Percentiles rank a stretch among this genome's conserved stretches.
phyloP scores from a whole-genome alignment of 2,797 vertebrate genomes.

The Onychomys torridus region DNA sequence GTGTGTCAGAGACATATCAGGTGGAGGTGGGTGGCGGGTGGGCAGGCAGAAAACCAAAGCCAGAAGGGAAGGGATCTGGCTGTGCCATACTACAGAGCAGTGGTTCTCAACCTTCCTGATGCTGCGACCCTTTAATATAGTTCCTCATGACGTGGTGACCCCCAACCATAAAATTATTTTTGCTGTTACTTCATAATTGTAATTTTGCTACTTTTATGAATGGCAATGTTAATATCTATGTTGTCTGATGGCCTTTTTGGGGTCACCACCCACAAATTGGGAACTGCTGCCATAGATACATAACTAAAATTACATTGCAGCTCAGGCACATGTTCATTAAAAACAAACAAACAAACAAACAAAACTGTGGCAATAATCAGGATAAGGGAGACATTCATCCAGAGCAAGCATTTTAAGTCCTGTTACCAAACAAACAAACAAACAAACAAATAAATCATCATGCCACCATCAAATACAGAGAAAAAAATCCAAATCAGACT shows the following conservation, averaged over 20 bases:
- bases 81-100: background rate
- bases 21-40: background rate
- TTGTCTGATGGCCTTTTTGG: background rate
- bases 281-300: background rate
- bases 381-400: conserved; percentile 42
- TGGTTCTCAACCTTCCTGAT: background rate
- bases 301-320: conserved; percentile 53
- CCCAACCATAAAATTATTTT: background rate
- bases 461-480: conserved; percentile 45
- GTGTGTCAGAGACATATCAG: conserved; percentile 1
- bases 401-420: conserved; percentile 63
- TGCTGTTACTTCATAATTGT: background rate
- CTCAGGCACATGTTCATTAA: conserved; percentile 35
- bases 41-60: conserved; percentile 8
- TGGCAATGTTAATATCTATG: background rate
- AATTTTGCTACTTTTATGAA: background rate
- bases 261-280: background rate
- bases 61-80: background rate
- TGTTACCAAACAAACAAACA: conserved; percentile 47
- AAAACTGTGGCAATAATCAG: background rate
- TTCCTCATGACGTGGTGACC: background rate
- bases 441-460: conserved; percentile 24
- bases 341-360: background rate
- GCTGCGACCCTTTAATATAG: background rate
- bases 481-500: background rate